Evolutionary conservation across 2,888 invertebrate genomes (phyloP), one percentile per base, ranked within the genome.

Genomic region (Euclidia mi): DNA sequence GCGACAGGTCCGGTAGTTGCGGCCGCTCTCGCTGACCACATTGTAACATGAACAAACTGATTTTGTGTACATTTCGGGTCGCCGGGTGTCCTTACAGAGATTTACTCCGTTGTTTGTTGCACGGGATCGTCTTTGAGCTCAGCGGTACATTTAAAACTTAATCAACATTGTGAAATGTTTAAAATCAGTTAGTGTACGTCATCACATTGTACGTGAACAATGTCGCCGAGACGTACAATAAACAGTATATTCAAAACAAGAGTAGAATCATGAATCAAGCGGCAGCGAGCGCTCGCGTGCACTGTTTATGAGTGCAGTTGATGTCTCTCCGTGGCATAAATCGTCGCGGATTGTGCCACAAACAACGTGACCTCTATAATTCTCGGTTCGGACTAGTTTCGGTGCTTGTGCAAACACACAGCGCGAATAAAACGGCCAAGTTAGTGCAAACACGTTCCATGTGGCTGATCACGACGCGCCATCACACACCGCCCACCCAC

Each of bases 271-370:
- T 90, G 82, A 87, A 88, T 88, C 86, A 89, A 78, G 78, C 71
- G 76, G 71, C 75, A 75, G 75, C 75, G 78, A 81, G 78, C 81
- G 81, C 81, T 77, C 71, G 81, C 82, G 81, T 84, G 84, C 85
- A 83, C 86, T 84, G 88, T 92, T 91, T 91, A 92, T 90, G 91
- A 90, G 90, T 89, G 89, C 87, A 88, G 82, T 89, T 90, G 91
- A 90, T 90, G 86, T 84, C 84, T 79, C 77, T 71, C 78, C 73
- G 76, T 77, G 72, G 82, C 87, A 90, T 92, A 93, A 92, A 92
- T 92, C 86, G 79, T 80, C 72, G 76, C 82, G 84, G 79, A 79
- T 76, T 75, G 83, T 87, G 87, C 88, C 87, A 87, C 88, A 88
- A 90, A 89, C 87, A 87, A 84, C 82, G 81, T 75, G 81, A 77